A percentile compares a stretch with the other conserved stretches of the same genome.
Conservation (phyloP, 2,113 vertebrate genomes). For the Anguilla rostrata region DNA sequence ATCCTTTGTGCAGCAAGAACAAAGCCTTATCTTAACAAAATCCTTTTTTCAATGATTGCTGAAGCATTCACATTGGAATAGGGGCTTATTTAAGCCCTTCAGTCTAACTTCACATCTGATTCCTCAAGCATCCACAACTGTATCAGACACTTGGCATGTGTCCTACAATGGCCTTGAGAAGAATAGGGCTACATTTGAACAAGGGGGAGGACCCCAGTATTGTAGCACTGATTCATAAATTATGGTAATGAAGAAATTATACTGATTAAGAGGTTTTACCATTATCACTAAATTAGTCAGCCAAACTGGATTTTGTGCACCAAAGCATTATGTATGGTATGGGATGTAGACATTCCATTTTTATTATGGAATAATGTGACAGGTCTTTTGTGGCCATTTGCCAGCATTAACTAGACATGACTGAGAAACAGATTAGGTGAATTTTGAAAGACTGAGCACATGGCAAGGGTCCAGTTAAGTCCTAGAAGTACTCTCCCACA, state of each 20-base stretch:
- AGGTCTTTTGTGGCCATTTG: background rate
- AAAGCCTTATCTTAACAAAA: slow-evolving; percentile 18
- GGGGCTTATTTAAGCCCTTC: background rate
- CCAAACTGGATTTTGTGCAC: background rate
- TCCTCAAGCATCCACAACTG: slow-evolving; percentile 12
- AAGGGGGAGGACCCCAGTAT: background rate
- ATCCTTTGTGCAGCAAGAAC: background rate
- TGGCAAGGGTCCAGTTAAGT: background rate
- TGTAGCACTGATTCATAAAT: background rate
- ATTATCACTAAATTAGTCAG: background rate
- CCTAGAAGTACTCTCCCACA: background rate
- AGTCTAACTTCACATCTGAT: slow-evolving; percentile 9
- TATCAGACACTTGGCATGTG: slow-evolving; percentile 7
- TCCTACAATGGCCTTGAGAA: background rate
- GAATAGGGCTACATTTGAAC: background rate
- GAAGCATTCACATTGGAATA: background rate
- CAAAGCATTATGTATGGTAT: background rate
- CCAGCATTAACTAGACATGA: background rate
- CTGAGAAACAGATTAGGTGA: background rate
- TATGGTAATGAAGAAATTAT: background rate
- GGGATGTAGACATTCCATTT: background rate
- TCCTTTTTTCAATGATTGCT: background rate
- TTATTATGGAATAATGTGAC: background rate
- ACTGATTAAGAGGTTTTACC: background rate
- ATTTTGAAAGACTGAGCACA: background rate